phyloP scores from a whole-genome alignment of 1,140 invertebrate species.

The Oncopodura yosiiana region DNA sequence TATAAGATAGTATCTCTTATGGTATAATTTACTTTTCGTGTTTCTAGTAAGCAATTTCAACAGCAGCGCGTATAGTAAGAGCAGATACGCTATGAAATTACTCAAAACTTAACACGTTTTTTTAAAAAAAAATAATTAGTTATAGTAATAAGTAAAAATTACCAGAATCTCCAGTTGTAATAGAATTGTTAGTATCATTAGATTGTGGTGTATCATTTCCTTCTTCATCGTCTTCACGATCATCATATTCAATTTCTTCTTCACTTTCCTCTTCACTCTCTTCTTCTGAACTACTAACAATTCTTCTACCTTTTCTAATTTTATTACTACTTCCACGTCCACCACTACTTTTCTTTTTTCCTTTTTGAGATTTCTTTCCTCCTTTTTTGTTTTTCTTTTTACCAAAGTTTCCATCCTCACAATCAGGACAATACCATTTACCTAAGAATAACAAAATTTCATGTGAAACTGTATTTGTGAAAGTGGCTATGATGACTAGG shows the following conservation, averaged over 20 bases:
- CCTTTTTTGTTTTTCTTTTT: not conserved
- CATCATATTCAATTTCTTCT: conserved; percentile 18
- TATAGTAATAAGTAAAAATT: too few species aligned
- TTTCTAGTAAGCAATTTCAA: too few species aligned
- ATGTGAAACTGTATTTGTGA: not conserved
- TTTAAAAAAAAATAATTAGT: too few species aligned
- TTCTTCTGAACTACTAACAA: conserved; percentile 5
- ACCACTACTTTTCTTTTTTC: conserved; percentile 1
- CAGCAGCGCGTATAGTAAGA: too few species aligned
- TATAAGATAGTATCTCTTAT: too few species aligned
- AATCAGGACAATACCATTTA: conserved; percentile 38
- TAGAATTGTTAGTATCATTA: not conserved
- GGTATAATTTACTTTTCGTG: too few species aligned
- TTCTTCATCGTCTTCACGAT: conserved; percentile 34
- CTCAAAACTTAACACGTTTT: too few species aligned
- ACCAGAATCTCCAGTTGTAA: too few species aligned
- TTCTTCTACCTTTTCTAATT: not conserved
- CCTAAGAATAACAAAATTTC: not conserved
- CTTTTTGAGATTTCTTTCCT: conserved; percentile 3
- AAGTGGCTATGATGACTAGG: not conserved
- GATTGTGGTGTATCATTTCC: not conserved
- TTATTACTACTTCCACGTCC: not conserved
- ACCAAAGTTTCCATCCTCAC: conserved; percentile 37
- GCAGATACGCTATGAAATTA: too few species aligned
- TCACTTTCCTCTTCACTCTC: conserved; percentile 5